Percentiles rank a stretch among this genome's conserved stretches.
These are phyloP conservation scores for Cerastis leucographa DNA, from an alignment of 2,888 invertebrate genomes.

Conservation along the genomic window DNA sequence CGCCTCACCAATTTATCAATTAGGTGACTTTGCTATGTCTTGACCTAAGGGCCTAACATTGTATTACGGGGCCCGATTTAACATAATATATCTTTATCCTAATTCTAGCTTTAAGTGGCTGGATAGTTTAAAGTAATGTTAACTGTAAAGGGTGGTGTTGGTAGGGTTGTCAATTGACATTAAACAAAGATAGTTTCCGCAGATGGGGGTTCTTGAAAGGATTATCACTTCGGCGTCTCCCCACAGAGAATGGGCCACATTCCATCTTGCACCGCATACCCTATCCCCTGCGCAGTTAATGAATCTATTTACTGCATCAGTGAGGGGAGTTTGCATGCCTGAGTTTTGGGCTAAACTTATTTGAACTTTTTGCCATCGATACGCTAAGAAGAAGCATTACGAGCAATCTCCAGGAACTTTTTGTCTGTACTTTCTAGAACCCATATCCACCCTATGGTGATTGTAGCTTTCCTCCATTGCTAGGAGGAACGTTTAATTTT, in stretches of 20 bases:
- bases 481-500: neutral
- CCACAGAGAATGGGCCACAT: no score
- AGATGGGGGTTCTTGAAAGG: no score
- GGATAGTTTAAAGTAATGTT: neutral
- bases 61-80: slow-evolving; percentile 27
- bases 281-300: no score
- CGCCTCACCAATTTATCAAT: slow-evolving; percentile 58
- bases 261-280: no score
- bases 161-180: neutral
- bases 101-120: slow-evolving; percentile 15
- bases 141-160: neutral
- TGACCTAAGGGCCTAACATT: slow-evolving; percentile 47
- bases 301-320: no score
- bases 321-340: no score
- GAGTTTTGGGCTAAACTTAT: no score
- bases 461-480: neutral
- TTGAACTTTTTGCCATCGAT: no score
- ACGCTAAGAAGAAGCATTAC: no score
- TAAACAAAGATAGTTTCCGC: no score
- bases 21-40: slow-evolving; percentile 43
- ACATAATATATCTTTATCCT: slow-evolving; percentile 43
- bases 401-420: neutral
- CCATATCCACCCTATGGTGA: neutral
- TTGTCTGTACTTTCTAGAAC: neutral
- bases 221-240: no score